phyloP scores from a whole-genome alignment of 2,113 vertebrate species.

The Myxocyprinus asiaticus region DNA sequence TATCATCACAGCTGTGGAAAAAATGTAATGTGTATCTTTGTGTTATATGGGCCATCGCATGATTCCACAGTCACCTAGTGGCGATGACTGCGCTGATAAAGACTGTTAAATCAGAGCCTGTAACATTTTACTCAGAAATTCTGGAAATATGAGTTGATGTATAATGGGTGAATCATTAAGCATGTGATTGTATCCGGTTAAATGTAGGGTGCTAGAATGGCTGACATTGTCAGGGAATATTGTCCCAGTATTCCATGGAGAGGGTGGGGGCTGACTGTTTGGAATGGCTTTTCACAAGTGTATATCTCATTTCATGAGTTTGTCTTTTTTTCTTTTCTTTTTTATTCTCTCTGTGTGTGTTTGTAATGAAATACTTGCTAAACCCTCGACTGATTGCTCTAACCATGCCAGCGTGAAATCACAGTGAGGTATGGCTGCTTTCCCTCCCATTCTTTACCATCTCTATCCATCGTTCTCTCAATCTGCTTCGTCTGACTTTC shows the following conservation, averaged over 20 bases:
- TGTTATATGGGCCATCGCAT: not conserved
- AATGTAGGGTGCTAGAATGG: not conserved
- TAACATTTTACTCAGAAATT: not conserved
- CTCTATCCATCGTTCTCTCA: not conserved
- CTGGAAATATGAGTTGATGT: not conserved
- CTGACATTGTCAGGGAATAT: not conserved
- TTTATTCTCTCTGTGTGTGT: constrained; percentile 42
- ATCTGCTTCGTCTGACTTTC: constrained; percentile 3
- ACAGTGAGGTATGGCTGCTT: constrained; percentile 82
- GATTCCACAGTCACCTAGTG: not conserved
- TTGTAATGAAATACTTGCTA: constrained; percentile 56
- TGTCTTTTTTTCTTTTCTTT: constrained; percentile 45
- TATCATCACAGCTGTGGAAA: not conserved
- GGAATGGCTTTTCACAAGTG: constrained; percentile 42
- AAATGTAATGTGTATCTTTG: not conserved
- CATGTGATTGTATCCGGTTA: constrained; percentile 2
- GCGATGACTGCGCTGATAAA: constrained; percentile 1
- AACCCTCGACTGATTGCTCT: constrained; percentile 71
- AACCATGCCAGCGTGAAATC: constrained; percentile 84
- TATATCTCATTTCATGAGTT: constrained; percentile 51
- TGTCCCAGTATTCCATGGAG: constrained; percentile 24
- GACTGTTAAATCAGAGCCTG: not conserved
- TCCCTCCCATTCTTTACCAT: constrained; percentile 9
- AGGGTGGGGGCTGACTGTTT: constrained; percentile 28
- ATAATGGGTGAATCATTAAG: not conserved